Conservation (phyloP, 2,797 vertebrate species). For the Eidolon dupreanum region DNA sequence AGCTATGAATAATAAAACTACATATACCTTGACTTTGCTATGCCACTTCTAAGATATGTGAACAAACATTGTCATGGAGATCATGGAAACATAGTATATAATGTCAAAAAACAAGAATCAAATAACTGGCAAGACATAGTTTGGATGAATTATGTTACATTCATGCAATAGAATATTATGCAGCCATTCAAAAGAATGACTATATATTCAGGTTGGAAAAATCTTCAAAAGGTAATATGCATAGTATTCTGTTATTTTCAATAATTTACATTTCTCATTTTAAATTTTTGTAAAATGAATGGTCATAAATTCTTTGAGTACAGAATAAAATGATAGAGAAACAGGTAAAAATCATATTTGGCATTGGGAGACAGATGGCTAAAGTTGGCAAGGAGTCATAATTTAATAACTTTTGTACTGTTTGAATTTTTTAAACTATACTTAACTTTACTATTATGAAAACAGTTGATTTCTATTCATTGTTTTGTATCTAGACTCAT, state of each 20-base stretch:
- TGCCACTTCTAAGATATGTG: neutral
- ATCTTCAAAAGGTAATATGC: neutral
- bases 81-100: neutral
- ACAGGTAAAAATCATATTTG: neutral
- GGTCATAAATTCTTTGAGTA: neutral
- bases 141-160: neutral
- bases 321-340: neutral
- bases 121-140: neutral
- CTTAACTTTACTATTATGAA: neutral
- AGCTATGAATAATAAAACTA: neutral
- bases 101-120: neutral
- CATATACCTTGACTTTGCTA: neutral
- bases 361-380: neutral
- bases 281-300: neutral
- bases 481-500: neutral
- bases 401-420: neutral
- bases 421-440: neutral
- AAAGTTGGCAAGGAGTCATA: neutral
- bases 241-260: conserved; percentile 10
- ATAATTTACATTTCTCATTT: neutral
- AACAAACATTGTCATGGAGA: neutral
- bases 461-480: neutral
- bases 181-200: neutral
- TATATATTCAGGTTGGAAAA: neutral
- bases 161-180: neutral